phyloP scores from a whole-genome alignment of 2,888 invertebrate species.

The Lordiphosa fenestrarum region DNA sequence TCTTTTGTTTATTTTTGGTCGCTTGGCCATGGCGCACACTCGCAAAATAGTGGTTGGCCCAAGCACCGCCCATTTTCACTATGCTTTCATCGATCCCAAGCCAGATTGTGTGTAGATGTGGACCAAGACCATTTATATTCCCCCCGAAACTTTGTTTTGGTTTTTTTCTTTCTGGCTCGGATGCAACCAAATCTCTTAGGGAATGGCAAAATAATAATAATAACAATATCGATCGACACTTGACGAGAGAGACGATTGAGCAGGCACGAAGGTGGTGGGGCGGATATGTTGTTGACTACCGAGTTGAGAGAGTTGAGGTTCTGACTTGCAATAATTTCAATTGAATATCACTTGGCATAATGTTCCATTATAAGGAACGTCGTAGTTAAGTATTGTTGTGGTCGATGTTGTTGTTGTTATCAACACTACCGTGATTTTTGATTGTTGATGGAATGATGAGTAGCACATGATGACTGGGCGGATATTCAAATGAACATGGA shows the following conservation, averaged over 20 bases:
- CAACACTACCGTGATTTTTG: constrained; percentile 67
- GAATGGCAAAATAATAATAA: constrained; percentile 12
- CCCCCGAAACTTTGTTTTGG: constrained; percentile 21
- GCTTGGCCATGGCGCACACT: constrained; percentile 63
- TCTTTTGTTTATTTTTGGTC: constrained; percentile 7
- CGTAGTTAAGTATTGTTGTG: constrained; percentile 38
- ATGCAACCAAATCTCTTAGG: constrained; percentile 31
- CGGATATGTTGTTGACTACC: constrained; percentile 33
- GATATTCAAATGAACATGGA: constrained; percentile 69
- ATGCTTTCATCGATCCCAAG: constrained; percentile 64
- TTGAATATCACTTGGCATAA: constrained; percentile 65
- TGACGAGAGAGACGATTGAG: constrained; percentile 12
- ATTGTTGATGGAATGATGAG: constrained; percentile 57
- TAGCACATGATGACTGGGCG: constrained; percentile 49
- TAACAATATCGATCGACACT: constrained; percentile 36
- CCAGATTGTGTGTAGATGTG: constrained; percentile 30
- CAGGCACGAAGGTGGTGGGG: constrained; percentile 15
- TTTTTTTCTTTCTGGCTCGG: constrained; percentile 8
- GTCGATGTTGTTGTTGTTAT: constrained; percentile 47
- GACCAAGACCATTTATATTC: constrained; percentile 58
- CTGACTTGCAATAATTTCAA: constrained; percentile 74
- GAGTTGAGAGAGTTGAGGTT: constrained; percentile 35
- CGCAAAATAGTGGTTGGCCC: constrained; percentile 38
- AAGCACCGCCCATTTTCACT: constrained; percentile 68
- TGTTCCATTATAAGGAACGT: constrained; percentile 46